Percentiles rank a stretch among this genome's conserved stretches.
Evolutionary conservation across 2,888 invertebrate species (phyloP).

Genomic region (Orthosia gothica): DNA sequence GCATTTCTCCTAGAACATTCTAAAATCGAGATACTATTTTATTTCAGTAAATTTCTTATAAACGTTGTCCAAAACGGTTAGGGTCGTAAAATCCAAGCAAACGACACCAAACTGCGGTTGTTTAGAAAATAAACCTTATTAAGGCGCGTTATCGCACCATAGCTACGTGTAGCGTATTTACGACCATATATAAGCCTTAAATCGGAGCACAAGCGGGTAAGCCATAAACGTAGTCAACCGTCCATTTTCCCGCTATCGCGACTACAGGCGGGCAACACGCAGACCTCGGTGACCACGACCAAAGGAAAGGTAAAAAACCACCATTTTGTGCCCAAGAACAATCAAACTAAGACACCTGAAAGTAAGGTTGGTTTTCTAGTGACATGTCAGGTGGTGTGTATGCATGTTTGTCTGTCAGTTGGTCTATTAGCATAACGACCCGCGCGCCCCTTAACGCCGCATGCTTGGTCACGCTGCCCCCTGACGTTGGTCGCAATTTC

Average conservation of each 20-base stretch:
- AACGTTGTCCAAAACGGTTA: conserved; percentile 65
- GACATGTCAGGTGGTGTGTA: conserved; percentile 22
- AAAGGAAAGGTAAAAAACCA: conserved; percentile 65
- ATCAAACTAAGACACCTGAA: not conserved
- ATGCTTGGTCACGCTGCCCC: conserved; percentile 91
- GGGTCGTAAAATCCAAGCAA: conserved; percentile 73
- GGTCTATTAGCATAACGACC: conserved; percentile 89
- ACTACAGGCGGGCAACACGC: conserved; percentile 87
- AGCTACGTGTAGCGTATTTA: conserved; percentile 84
- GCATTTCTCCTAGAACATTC: conserved; percentile 7
- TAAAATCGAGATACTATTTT: conserved; percentile 39
- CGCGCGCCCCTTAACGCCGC: conserved; percentile 90
- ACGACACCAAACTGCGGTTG: conserved; percentile 77
- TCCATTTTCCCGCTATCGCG: conserved; percentile 90
- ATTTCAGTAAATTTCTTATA: conserved; percentile 62
- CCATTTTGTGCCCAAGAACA: not conserved
- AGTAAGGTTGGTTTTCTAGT: conserved; percentile 65
- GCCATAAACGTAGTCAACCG: conserved; percentile 91
- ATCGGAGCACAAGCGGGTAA: conserved; percentile 85
- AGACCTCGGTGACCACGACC: conserved; percentile 71
- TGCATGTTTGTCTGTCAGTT: conserved; percentile 64
- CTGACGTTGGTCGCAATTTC: conserved; percentile 89
- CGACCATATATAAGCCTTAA: conserved; percentile 85
- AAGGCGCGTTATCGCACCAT: conserved; percentile 83
- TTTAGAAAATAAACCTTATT: conserved; percentile 86